Evolutionary conservation across 1,140 invertebrate genomes (phyloP).

Genomic region (Leptinotarsa texana): DNA sequence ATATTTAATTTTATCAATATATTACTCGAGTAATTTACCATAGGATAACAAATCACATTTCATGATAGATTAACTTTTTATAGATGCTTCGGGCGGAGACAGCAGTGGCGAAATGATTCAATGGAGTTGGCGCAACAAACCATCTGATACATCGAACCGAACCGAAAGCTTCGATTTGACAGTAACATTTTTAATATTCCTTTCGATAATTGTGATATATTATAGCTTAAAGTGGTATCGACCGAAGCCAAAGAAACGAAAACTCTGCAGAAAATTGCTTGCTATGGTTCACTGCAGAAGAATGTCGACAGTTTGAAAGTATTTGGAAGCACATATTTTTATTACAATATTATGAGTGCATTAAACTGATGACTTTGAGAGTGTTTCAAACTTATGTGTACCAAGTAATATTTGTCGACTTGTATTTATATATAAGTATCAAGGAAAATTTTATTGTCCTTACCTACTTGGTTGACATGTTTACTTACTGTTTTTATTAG

Average conservation of each 20-base stretch:
- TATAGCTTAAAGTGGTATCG: slow-evolving; percentile 44
- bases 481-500: too few relatives aligned
- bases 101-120: slow-evolving; percentile 43
- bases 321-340: background rate
- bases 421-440: too few relatives aligned
- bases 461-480: too few relatives aligned
- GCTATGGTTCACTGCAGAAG: slow-evolving; percentile 47
- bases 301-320: slow-evolving; percentile 40
- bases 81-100: slow-evolving; percentile 42
- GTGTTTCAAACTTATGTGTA: too few relatives aligned
- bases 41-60: slow-evolving; percentile 26
- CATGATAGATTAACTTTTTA: slow-evolving; percentile 43
- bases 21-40: background rate
- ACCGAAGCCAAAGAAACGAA: slow-evolving; percentile 51
- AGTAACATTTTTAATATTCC: slow-evolving; percentile 38
- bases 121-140: slow-evolving; percentile 52
- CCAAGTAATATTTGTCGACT: too few relatives aligned
- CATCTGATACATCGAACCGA: slow-evolving; percentile 20
- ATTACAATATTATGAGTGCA: background rate
- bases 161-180: slow-evolving; percentile 45
- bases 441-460: too few relatives aligned
- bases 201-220: slow-evolving; percentile 44
- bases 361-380: too few relatives aligned
- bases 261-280: slow-evolving; percentile 45
- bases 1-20: slow-evolving; percentile 20